Base-by-base conservation (phyloP, 2,113 vertebrate genomes). In the Hirundichthys speculiger region DNA sequence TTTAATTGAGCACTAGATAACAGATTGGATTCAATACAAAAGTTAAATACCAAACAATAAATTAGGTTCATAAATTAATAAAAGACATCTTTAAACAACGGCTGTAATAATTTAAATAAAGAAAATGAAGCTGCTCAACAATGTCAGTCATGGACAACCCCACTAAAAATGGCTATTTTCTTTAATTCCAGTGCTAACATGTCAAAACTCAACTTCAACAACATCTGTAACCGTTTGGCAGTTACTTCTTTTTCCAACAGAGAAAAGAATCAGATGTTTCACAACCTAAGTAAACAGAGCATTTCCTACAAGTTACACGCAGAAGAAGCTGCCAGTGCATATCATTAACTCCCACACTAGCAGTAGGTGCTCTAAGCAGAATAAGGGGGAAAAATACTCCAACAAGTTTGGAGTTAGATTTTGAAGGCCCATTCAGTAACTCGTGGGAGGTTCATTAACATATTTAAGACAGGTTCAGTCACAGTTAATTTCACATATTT, bases 21-120 rank as follows among this genome's bases (percentile, higher is more conserved):
- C 78, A 81, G 54, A 73, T 69, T 80, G 71, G 69, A 79, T 64
- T 75, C 64, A 71, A 77, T 83, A 88, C 80, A 85, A 77, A 81
- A 79, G 63, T 92, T 91, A 92, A 91, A 92, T 90, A 92, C 62
- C 25, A 66, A 81, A 90, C 73, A 93, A 93, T 93, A 93, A 92
- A 92, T 93, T 89, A 91, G 49, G 55, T 79, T 86, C 48, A 87
- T 89, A 88, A 89, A 84, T 86, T 86, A 87, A 89, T 83, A 54
- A 58, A 64, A 85, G 56, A 83, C 69, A 91, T 75, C 68, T 53
- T 54, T 69, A 88, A 90, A 86, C 82, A 82, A 83, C 74, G 82
- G 75, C 69, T 77, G 50, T 66, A 88, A 88, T 85, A 80, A 83
- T 71, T 85, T 88, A 81, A 88, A 75, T 55, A 73, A 77, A 57